phyloP scores from a whole-genome alignment of 2,888 invertebrate species.

The Dorcus parallelipipedus region DNA sequence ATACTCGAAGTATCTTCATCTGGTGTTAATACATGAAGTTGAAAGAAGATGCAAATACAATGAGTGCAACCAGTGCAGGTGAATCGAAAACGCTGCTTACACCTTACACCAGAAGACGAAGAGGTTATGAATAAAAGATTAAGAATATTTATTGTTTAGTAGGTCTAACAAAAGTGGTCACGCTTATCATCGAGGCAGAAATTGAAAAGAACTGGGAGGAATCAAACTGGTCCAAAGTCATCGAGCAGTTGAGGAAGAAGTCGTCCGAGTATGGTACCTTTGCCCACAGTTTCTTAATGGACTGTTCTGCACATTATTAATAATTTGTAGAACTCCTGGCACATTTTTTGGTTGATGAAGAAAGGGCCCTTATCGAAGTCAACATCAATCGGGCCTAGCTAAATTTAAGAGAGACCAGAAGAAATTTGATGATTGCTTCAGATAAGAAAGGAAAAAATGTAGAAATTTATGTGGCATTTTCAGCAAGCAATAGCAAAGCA shows the following conservation, averaged over 20 bases:
- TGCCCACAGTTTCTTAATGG: neutral
- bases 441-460: conserved; percentile 75
- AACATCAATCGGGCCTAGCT: conserved; percentile 75
- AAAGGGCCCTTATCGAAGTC: conserved; percentile 78
- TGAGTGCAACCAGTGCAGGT: too few species aligned
- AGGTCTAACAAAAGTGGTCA: conserved; percentile 57
- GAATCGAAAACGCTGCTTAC: too few species aligned
- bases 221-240: conserved; percentile 87
- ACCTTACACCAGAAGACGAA: too few species aligned
- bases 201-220: conserved; percentile 91
- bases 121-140: too few species aligned
- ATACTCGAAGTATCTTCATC: too few species aligned
- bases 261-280: conserved; percentile 69
- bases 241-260: conserved; percentile 78
- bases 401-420: conserved; percentile 76
- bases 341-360: conserved; percentile 84
- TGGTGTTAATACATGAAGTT: too few species aligned
- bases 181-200: conserved; percentile 70
- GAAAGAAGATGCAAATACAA: too few species aligned
- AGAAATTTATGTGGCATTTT: conserved; percentile 10
- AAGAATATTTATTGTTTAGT: too few species aligned
- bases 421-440: conserved; percentile 67
- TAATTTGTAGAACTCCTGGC: conserved; percentile 68
- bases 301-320: neutral
- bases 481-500: conserved; percentile 84